phyloP scores from a whole-genome alignment of 2,888 invertebrate genomes.

The Atherix ibis region DNA sequence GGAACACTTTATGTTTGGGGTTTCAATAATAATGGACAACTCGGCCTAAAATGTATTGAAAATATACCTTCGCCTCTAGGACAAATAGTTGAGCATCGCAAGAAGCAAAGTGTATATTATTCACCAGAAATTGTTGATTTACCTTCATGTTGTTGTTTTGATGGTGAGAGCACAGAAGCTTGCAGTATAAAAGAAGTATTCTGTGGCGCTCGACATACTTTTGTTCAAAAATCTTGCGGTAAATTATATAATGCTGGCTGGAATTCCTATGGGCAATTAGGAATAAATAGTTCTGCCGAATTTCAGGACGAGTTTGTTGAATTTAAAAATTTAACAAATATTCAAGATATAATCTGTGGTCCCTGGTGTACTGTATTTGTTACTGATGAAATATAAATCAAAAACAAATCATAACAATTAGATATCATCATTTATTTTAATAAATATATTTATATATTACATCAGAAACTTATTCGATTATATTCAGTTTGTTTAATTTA shows the following conservation, averaged over 20 bases:
- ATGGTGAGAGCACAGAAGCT: constrained; percentile 16
- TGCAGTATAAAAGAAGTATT: constrained; percentile 37
- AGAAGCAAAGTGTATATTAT: constrained; percentile 23
- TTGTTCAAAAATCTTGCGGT: constrained; percentile 48
- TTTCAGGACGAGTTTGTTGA: constrained; percentile 17
- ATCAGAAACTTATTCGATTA: no score
- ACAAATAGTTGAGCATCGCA: constrained; percentile 13
- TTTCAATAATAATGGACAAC: constrained; percentile 76
- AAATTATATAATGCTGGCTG: constrained; percentile 60
- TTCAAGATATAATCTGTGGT: constrained; percentile 30
- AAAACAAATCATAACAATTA: no score
- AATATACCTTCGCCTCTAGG: constrained; percentile 10
- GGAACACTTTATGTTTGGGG: constrained; percentile 86
- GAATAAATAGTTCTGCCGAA: constrained; percentile 24
- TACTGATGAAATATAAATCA: not conserved
- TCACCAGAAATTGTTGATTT: constrained; percentile 26
- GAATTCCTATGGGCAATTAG: constrained; percentile 70
- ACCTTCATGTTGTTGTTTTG: constrained; percentile 20
- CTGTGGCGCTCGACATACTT: constrained; percentile 65
- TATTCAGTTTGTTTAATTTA: no score
- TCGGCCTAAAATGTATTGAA: constrained; percentile 44
- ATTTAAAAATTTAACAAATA: constrained; percentile 19
- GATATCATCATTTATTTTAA: no score
- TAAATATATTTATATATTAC: no score
- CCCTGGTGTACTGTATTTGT: constrained; percentile 33